Percentiles rank a stretch among this genome's conserved stretches.
These are phyloP conservation scores for Macrochelys suwanniensis DNA, from an alignment of 2,797 vertebrate species.

Conservation along the genomic window DNA sequence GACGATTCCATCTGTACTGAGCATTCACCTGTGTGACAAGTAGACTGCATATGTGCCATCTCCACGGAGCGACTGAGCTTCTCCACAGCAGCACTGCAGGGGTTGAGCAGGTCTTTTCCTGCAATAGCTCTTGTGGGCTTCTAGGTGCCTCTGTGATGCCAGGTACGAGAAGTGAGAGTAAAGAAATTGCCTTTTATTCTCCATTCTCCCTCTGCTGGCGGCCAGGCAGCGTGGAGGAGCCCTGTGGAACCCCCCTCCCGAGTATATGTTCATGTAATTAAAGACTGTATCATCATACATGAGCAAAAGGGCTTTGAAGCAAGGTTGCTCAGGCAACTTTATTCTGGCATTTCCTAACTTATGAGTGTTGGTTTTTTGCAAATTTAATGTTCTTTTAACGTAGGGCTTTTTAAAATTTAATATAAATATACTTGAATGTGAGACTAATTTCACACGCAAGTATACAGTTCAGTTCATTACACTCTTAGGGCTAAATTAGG, in stretches of 20 bases:
- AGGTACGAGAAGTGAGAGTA: background rate
- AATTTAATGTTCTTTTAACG: background rate
- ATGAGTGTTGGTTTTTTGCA: too few relatives aligned
- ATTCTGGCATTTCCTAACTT: background rate
- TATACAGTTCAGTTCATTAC: background rate
- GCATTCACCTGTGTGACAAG: too few relatives aligned
- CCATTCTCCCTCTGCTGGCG: background rate
- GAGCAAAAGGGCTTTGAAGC: background rate
- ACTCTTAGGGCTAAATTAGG: background rate
- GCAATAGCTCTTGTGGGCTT: background rate
- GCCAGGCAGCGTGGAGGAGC: background rate
- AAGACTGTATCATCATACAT: background rate
- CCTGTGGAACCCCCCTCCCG: background rate
- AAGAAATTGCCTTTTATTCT: background rate
- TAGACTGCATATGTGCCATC: background rate
- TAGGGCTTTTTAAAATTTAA: background rate
- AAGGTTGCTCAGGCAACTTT: background rate
- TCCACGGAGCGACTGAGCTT: background rate
- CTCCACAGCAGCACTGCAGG: background rate
- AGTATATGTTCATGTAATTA: background rate
- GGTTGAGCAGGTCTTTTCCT: background rate
- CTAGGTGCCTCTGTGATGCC: background rate
- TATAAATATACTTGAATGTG: background rate
- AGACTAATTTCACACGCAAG: background rate
- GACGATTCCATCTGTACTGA: background rate